A percentile compares a stretch with the other conserved stretches of the same genome.
These are phyloP conservation scores for Chunga burmeisteri DNA, from an alignment of 2,113 vertebrate genomes.

Conservation along the genomic window DNA sequence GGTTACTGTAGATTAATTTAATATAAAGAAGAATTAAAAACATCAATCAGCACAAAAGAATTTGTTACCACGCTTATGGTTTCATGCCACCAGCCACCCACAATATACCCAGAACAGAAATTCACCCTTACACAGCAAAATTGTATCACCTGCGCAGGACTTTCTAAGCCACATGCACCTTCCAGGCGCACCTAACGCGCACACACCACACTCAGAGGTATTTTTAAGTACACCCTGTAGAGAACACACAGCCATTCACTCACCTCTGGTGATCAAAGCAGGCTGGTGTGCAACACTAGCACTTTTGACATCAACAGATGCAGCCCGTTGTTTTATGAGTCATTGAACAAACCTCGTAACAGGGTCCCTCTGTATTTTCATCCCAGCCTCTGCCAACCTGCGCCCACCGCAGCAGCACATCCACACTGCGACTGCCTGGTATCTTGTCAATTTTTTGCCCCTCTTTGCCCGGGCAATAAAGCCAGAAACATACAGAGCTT, in stretches of 20 bases:
- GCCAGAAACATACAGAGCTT: not conserved
- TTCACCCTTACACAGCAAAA: not conserved
- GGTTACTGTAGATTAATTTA: not conserved
- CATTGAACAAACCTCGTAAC: not conserved
- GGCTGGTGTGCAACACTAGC: not conserved
- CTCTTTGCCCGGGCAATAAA: not conserved
- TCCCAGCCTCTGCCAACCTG: not conserved
- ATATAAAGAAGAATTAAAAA: constrained; percentile 23
- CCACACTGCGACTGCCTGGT: fast-evolving
- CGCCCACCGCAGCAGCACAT: not conserved
- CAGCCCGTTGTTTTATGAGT: not conserved
- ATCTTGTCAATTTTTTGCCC: fast-evolving
- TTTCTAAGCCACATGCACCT: not conserved
- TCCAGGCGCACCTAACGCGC: no score
- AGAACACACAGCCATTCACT: not conserved
- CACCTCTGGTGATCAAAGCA: not conserved
- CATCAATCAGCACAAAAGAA: not conserved
- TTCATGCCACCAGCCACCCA: not conserved
- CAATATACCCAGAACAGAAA: not conserved
- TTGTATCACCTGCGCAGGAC: not conserved
- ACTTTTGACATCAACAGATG: not conserved
- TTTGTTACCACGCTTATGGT: not conserved
- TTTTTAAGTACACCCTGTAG: not conserved
- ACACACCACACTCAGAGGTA: fast-evolving
- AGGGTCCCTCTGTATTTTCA: not conserved